These are phyloP conservation scores for Quadriops clusia DNA, from an alignment of 2,888 invertebrate species.

Conservation along the genomic window DNA sequence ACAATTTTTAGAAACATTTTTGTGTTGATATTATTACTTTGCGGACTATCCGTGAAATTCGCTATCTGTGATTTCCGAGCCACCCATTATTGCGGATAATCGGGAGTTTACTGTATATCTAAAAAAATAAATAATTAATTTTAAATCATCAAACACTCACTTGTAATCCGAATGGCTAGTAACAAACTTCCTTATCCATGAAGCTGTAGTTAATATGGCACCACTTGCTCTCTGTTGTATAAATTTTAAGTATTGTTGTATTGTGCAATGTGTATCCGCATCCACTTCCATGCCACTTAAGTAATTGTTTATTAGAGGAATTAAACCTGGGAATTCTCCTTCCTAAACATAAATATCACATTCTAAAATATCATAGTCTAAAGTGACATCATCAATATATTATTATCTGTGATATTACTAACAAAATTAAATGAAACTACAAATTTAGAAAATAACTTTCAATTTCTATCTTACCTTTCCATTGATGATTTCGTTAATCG, in stretches of 20 bases:
- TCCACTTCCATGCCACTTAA: slow-evolving; percentile 93
- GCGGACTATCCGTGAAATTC: no score
- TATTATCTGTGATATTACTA: slow-evolving; percentile 1
- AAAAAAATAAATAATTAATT: slow-evolving; percentile 12
- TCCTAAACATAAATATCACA: slow-evolving; percentile 53
- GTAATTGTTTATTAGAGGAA: slow-evolving; percentile 89
- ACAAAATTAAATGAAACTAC: no score
- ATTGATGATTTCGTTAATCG: slow-evolving; percentile 93
- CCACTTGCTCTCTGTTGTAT: slow-evolving; percentile 82
- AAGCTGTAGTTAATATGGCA: slow-evolving; percentile 83
- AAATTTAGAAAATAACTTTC: no score
- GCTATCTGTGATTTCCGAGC: no score
- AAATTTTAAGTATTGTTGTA: slow-evolving; percentile 89
- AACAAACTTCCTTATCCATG: slow-evolving; percentile 89
- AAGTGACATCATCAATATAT: neutral
- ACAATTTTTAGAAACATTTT: no score
- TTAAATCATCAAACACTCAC: slow-evolving; percentile 37
- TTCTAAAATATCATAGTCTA: neutral
- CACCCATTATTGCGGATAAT: no score
- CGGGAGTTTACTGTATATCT: no score
- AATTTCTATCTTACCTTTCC: slow-evolving; percentile 56
- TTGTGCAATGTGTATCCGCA: slow-evolving; percentile 94
- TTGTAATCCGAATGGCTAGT: slow-evolving; percentile 79
- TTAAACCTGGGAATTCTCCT: slow-evolving; percentile 85
- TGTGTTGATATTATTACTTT: no score